These are phyloP conservation scores for Muntiacus reevesi DNA, from an alignment of 2,113 vertebrate species.

Conservation along the genomic window DNA sequence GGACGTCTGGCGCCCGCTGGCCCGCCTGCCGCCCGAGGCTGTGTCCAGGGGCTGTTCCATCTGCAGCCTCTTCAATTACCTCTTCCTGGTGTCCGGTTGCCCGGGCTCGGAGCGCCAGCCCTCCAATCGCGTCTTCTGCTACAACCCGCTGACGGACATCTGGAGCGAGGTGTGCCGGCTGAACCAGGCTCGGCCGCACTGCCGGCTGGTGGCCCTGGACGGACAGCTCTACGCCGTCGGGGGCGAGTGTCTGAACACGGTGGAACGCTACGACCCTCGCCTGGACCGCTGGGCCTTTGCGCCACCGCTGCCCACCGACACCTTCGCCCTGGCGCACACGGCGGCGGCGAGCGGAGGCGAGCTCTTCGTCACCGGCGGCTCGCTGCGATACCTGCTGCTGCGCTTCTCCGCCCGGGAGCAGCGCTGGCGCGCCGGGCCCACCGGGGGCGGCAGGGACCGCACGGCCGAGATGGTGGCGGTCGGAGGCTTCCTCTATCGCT, in stretches of 20 bases:
- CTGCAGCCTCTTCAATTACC: slow-evolving; percentile 95
- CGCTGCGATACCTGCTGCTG: slow-evolving; percentile 86
- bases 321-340: slow-evolving; percentile 92
- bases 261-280: slow-evolving; percentile 92
- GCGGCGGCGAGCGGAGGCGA: slow-evolving; percentile 86
- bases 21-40: slow-evolving; percentile 85
- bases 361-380: slow-evolving; percentile 91
- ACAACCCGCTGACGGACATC: slow-evolving; percentile 89
- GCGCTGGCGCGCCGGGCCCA: slow-evolving; percentile 83
- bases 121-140: slow-evolving; percentile 93
- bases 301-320: slow-evolving; percentile 89
- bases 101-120: slow-evolving; percentile 76
- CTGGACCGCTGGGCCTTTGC: slow-evolving; percentile 89
- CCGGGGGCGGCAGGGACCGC: slow-evolving; percentile 80
- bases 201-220: slow-evolving; percentile 90
- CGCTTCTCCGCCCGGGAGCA: slow-evolving; percentile 83
- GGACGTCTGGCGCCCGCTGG: slow-evolving; percentile 86
- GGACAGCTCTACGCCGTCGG: slow-evolving; percentile 93
- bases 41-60: slow-evolving; percentile 87
- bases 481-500: slow-evolving; percentile 89
- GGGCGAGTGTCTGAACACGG: slow-evolving; percentile 91
- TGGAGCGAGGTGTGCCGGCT: slow-evolving; percentile 93
- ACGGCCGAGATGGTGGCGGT: slow-evolving; percentile 85
- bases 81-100: slow-evolving; percentile 92
- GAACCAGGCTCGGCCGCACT: slow-evolving; percentile 91